A percentile compares a stretch with the other conserved stretches of the same genome.
Conservation (phyloP, 2,113 vertebrate species). For the Ancistrus triradiatus region DNA sequence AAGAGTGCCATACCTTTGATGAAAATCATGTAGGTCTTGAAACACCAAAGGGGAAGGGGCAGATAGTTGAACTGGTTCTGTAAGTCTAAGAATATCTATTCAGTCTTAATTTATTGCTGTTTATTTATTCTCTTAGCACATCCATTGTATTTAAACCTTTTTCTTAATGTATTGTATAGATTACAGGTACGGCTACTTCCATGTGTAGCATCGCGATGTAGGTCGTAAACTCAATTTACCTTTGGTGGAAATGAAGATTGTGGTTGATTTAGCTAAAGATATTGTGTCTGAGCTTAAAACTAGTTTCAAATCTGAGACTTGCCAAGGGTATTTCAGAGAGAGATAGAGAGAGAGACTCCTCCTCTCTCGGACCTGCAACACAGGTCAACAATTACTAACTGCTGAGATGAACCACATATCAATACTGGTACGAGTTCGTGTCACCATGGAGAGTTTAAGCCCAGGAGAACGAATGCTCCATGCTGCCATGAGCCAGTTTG, state of each 20-base stretch:
- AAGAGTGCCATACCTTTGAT: slow-evolving; percentile 68
- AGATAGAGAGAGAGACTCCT: too few species aligned
- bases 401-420: slow-evolving; percentile 52
- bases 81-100: slow-evolving; percentile 52
- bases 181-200: slow-evolving; percentile 30
- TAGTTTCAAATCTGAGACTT: slow-evolving; percentile 63
- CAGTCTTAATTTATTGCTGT: slow-evolving; percentile 62
- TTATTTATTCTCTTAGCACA: slow-evolving; percentile 65
- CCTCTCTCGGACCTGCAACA: slow-evolving; percentile 8
- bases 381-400: slow-evolving; percentile 11
- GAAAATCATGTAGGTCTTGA: slow-evolving; percentile 57
- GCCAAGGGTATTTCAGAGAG: slow-evolving; percentile 50
- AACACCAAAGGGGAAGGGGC: slow-evolving; percentile 47
- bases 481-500: slow-evolving; percentile 26
- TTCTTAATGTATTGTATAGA: slow-evolving; percentile 39
- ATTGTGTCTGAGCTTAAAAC: slow-evolving; percentile 51
- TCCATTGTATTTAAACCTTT: slow-evolving; percentile 48
- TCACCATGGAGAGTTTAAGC: slow-evolving; percentile 40
- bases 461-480: slow-evolving; percentile 1
- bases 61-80: slow-evolving; percentile 46
- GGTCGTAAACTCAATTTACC: slow-evolving; percentile 33
- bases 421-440: slow-evolving; percentile 39
- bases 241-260: slow-evolving; percentile 74
- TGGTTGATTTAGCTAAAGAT: slow-evolving; percentile 46
- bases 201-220: slow-evolving; percentile 17